Evolutionary conservation across 2,888 invertebrate species (phyloP).

Genomic region (Dynastes maya): DNA sequence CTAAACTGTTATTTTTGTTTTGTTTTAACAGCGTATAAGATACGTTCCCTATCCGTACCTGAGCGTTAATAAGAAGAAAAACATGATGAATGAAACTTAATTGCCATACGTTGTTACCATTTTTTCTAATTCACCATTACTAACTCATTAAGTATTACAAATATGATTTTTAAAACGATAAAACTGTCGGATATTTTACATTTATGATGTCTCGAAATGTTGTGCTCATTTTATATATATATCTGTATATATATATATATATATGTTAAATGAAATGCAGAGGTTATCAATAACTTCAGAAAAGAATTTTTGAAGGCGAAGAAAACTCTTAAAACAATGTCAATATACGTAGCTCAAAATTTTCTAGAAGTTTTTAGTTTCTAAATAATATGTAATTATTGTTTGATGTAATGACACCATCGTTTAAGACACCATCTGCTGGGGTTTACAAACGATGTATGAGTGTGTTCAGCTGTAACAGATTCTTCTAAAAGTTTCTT

Average conservation of each 20-base stretch:
- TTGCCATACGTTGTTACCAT: constrained; percentile 59
- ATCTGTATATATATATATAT: constrained; percentile 38
- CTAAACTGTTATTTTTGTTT: constrained; percentile 42
- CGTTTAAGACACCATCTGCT: constrained; percentile 15
- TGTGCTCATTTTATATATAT: constrained; percentile 67
- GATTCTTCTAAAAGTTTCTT: constrained; percentile 47
- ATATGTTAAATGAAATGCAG: constrained; percentile 58
- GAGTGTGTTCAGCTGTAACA: constrained; percentile 52
- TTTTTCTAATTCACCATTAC: constrained; percentile 52
- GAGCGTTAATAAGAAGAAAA: constrained; percentile 59
- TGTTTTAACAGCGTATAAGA: constrained; percentile 49
- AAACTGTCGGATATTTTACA: constrained; percentile 60
- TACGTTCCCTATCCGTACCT: constrained; percentile 68
- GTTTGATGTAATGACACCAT: constrained; percentile 45
- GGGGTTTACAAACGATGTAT: constrained; percentile 43
- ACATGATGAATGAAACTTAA: constrained; percentile 58
- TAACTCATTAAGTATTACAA: constrained; percentile 50
- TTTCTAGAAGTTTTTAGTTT: constrained; percentile 52
- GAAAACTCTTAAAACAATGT: constrained; percentile 67
- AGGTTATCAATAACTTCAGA: constrained; percentile 32
- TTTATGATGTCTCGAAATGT: constrained; percentile 63
- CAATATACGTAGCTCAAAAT: constrained; percentile 70
- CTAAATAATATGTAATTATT: constrained; percentile 39
- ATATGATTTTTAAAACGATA: constrained; percentile 49
- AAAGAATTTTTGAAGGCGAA: constrained; percentile 47